phyloP scores from a whole-genome alignment of 2,113 vertebrate species.

The Ahaetulla prasina region DNA sequence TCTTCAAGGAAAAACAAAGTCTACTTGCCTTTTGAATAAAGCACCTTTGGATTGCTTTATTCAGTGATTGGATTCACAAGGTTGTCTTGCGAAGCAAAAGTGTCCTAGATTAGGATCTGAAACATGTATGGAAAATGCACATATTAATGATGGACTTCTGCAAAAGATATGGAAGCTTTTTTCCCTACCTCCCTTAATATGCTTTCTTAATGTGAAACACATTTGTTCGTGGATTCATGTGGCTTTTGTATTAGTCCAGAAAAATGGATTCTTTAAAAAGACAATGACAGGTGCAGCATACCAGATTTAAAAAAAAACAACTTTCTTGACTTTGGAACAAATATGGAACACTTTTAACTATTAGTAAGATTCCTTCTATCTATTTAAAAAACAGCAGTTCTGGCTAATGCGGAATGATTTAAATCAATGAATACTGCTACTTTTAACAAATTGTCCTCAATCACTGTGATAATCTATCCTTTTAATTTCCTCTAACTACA shows the following conservation, averaged over 20 bases:
- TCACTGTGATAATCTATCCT: neutral
- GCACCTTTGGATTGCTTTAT: neutral
- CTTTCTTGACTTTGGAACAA: neutral
- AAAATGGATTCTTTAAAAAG: neutral
- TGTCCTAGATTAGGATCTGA: neutral
- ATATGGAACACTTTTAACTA: neutral
- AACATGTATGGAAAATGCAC: neutral
- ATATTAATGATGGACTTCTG: neutral
- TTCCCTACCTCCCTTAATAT: neutral
- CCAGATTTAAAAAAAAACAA: neutral
- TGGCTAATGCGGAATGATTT: neutral
- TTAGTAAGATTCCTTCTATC: neutral
- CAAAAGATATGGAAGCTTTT: neutral
- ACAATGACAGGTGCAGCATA: neutral
- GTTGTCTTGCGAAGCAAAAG: neutral
- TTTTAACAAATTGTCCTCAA: slow-evolving; percentile 7
- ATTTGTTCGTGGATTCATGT: neutral
- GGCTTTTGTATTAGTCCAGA: neutral
- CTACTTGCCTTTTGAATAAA: neutral
- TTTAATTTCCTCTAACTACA: neutral
- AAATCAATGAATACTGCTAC: neutral
- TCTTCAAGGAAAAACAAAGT: neutral
- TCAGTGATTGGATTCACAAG: neutral
- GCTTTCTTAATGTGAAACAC: neutral
- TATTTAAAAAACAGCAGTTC: neutral